These are phyloP conservation scores for Maniola hyperantus DNA, from an alignment of 2,888 invertebrate genomes.

Conservation along the genomic window DNA sequence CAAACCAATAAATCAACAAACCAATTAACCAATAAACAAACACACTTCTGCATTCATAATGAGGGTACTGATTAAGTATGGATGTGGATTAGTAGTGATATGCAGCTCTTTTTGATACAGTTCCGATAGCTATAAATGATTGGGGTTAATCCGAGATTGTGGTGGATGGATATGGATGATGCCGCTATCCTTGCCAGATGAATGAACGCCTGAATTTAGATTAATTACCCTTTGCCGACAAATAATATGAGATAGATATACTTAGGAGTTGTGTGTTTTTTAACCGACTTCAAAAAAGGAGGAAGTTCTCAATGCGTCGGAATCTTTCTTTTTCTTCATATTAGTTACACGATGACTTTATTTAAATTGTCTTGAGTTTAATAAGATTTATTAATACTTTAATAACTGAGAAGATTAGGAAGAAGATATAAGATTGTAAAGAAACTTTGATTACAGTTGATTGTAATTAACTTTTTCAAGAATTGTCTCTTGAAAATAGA, in stretches of 20 bases:
- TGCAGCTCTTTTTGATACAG: not conserved
- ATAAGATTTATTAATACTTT: too few species aligned
- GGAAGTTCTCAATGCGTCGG: too few species aligned
- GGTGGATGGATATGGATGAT: constrained; percentile 52
- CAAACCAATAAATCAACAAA: too few species aligned
- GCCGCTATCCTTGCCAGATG: constrained; percentile 50
- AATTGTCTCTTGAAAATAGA: too few species aligned
- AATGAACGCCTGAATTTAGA: constrained; percentile 65
- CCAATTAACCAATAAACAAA: not conserved
- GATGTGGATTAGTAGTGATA: not conserved
- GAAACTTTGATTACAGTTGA: too few species aligned
- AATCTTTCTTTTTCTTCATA: too few species aligned
- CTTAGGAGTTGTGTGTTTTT: not conserved
- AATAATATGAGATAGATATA: not conserved
- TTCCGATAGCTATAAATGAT: not conserved
- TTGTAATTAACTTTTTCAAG: too few species aligned
- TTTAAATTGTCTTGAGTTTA: too few species aligned
- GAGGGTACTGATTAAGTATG: not conserved
- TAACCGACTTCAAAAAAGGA: too few species aligned
- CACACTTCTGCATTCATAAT: not conserved
- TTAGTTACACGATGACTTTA: too few species aligned
- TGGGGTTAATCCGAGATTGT: constrained; percentile 47
- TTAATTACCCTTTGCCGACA: constrained; percentile 54
- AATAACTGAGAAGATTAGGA: too few species aligned
- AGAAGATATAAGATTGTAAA: too few species aligned